Base-by-base conservation (phyloP, 2,797 vertebrate species). In the Gobionotothen gibberifrons region DNA sequence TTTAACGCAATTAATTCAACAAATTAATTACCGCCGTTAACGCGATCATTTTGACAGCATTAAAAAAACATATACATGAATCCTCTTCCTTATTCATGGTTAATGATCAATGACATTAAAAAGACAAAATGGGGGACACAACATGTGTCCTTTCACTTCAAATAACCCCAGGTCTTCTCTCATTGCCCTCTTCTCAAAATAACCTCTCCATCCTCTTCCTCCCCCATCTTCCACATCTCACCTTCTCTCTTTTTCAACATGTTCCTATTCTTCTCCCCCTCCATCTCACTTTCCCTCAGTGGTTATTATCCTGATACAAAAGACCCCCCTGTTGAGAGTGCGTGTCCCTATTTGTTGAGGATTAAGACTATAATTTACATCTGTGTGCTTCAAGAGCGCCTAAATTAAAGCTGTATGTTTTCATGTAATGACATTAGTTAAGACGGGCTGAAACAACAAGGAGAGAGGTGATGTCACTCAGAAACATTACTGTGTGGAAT, bases 131-230 rank as follows among this genome's bases (percentile, higher is more conserved):
- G 0, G 16, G 36, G 22, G 46, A 65, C 9, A 22, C 14, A 64
- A 51, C 46, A 51, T 49, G n/a, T 55, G 29, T 69, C 55, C 59
- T 62, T 76, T 81, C 44, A 62, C 19, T 49, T 60, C 2, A 65
- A 65, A 69, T 26, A 59, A 54, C 54, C 46, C 14, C 53, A 56
- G 73, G 47, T 63, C 58, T 65, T 22, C 55, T 72, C 44, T 69
- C 39, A 29, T 32, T 49, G 10, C n/a, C 72, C 67, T 78, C 81
- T 76, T 68, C 44, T 69, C 63, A 3, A 84, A 79, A 85, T 79
- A 55, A 73, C 74, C 65, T 67, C 79, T 73, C 58, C 42, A 55
- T 47, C 65, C 69, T 61, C 58, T 69, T 69, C 44, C 32, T 26
- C 17, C 7, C 15, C 22, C 29, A 29, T n/a, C 36, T 51, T 58